Evolutionary conservation across 2,113 vertebrate species (phyloP), one percentile per base, ranked within the genome.

Genomic region (Erythrolamprus reginae): DNA sequence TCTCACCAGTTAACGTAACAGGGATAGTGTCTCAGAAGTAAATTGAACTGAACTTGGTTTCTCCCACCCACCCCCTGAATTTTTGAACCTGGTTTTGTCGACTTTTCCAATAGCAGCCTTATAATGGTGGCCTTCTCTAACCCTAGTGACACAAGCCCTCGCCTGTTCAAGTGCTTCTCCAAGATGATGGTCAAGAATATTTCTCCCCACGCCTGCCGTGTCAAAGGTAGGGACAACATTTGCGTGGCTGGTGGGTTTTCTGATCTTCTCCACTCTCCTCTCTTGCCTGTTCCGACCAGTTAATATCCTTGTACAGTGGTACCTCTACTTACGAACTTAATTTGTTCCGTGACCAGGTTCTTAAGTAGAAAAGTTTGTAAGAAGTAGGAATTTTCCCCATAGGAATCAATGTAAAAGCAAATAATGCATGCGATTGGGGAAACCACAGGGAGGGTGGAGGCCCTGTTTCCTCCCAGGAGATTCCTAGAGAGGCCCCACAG

Each of bases 101-200:
- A 28, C 13, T 61, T 3, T 13, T 1, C 10, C 56, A 38, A 13
- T 10, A 55, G 33, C n/a, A 28, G 45, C n/a, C 13, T 24, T 21
- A 3, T 33, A 23, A 28, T 17, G 5, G 15, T 13, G 23, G 56
- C 92, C 93, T 91, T 5, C 94, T 92, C 93, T n/a, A 42, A 10
- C 93, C 91, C 0, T 95, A 99, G 98, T 92, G 94, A 95, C 1
- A 51, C 94, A 53, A 95, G 91, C 38, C 95, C 97, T 23, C 92
- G 95, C 21, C 95, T 99, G 82, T 95, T 90, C 12, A 88, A 96
- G 82, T 98, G 98, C 91, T 98, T 99, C 92, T 96, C 93, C 52
- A 97, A 96, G 93, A 93, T 99, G 91, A 97, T 99, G 98, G 93
- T 82, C 1, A 96, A 97, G 77, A 97, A 99, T 53, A 94, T 99